Base-by-base conservation (phyloP, 2,888 invertebrate genomes). In the Aphidoletes aphidimyza region DNA sequence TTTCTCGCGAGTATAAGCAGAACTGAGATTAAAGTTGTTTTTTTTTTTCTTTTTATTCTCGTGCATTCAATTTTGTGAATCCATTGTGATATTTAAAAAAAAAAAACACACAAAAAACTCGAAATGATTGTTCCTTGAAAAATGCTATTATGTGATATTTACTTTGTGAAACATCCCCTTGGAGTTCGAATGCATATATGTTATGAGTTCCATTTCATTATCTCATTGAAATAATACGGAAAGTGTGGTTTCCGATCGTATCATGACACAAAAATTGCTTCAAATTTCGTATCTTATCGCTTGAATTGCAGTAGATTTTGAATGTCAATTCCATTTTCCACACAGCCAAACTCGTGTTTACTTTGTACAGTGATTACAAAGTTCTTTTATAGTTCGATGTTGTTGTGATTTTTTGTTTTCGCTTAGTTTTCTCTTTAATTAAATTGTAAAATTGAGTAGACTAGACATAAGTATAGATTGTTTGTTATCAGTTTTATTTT, bases 161-260 rank as follows among this genome's bases (percentile, higher is more conserved):
- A 19, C 11, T 42, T 11, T 47, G 47, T n/a, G n/a, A n/a, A 47
- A 17, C 47, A 11, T 3, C 54, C 54, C 54, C 54, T 54, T 54
- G 22, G 5, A 54, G n/a, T n/a, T 22, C 54, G n/a, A n/a, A n/a
- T n/a, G n/a, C n/a, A n/a, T n/a, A n/a, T n/a, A n/a, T n/a, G n/a
- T n/a, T n/a, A n/a, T n/a, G n/a, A 22, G 22, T 22, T 22, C 6
- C 22, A 22, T 54, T n/a, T 9, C 3, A 54, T 54, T 54, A 54
- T 54, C 54, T 47, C 19, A 17, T 1, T 9, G 2, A 22, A 54
- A 54, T 14, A 54, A 3, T 22, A 54, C 54, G 54, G 54, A 54
- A 54, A 54, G 54, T 54, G 54, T 54, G 54, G 54, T 54, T 54
- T 54, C 54, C 54, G 54, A 54, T 54, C 9, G 54, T 54, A 39